Base-by-base conservation (phyloP, 2,113 vertebrate genomes). In the Tragelaphus imberbis region DNA sequence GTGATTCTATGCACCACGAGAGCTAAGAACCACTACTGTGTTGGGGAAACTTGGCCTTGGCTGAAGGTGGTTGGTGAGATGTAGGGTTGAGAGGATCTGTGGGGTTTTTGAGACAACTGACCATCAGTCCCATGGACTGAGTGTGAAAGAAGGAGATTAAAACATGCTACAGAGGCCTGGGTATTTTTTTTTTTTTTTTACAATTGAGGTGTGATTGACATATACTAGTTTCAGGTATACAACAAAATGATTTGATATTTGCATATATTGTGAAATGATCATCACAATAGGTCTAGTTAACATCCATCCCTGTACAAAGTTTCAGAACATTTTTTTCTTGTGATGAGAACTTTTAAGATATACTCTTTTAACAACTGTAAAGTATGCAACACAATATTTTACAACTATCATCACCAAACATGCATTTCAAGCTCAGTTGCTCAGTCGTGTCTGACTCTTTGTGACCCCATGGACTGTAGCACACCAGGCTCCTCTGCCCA, bases 1-100 rank as follows among this genome's bases (percentile, higher is more conserved):
- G 23, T 13, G n/a, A 75, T 13, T 89, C 47, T 49, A 17, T 17
- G 44, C 53, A 56, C 5, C 12, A 7, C 1, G 0, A 53, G 30
- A 75, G 55, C 6, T 40, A 33, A 81, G 51, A 51, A 23, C 47
- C 1, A 1, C 30, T 6, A 6, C 0, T 3, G 4, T 25, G 2
- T 25, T 19, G 1, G 33, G n/a, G 8, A 92, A 23, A 21, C 33
- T 30, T 0, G 15, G 44, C 25, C 82, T 88, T 55, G 63, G 61
- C 51, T 59, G 44, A 55, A 25, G 21, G 27, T 36, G 13, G 21
- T 47, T 7, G 5, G 0, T 23, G 16, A 56, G 44, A 56, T 16
- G 2, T 40, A 90, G 51, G 51, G 51, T 5, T 44, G 6, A 63
- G 89, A 28, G 6, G 19, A 3, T 44, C 17, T 40, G 23, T 4